Conservation (phyloP, 2,113 vertebrate species). For the Piprites chloris region DNA sequence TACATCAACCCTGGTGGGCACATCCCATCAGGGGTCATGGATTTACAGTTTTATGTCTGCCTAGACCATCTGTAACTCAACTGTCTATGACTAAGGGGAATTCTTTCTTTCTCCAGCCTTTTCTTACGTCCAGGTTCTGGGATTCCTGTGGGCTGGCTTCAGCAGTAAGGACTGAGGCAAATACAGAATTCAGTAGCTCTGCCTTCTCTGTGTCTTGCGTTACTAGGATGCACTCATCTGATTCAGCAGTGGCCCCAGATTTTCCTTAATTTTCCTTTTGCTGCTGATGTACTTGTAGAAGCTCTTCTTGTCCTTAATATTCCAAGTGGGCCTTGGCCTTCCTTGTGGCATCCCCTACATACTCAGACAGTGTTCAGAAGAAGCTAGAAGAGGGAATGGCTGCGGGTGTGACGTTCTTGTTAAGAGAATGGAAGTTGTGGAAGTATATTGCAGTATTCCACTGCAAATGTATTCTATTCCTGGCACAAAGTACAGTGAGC, state of each 20-base stretch:
- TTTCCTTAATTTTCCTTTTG: neutral
- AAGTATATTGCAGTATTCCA: neutral
- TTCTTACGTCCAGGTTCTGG: neutral
- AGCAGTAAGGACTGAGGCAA: neutral
- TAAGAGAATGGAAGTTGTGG: neutral
- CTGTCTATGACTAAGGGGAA: neutral
- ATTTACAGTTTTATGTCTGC: neutral
- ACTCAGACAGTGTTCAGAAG: neutral
- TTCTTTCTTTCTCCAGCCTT: neutral
- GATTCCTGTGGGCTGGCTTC: neutral
- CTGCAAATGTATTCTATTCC: neutral
- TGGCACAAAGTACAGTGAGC: neutral
- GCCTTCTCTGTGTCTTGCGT: neutral
- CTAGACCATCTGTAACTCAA: neutral
- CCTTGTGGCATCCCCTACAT: neutral
- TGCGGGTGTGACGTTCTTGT: neutral
- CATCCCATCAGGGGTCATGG: neutral
- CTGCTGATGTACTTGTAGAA: neutral
- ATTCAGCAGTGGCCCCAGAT: neutral
- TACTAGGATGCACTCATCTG: neutral
- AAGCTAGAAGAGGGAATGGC: neutral
- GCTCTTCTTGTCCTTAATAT: neutral
- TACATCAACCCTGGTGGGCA: neutral
- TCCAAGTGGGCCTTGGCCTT: neutral
- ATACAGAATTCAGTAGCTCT: neutral